Evolutionary conservation across 2,888 invertebrate species (phyloP).

Genomic region (Gymnocheta viridis): DNA sequence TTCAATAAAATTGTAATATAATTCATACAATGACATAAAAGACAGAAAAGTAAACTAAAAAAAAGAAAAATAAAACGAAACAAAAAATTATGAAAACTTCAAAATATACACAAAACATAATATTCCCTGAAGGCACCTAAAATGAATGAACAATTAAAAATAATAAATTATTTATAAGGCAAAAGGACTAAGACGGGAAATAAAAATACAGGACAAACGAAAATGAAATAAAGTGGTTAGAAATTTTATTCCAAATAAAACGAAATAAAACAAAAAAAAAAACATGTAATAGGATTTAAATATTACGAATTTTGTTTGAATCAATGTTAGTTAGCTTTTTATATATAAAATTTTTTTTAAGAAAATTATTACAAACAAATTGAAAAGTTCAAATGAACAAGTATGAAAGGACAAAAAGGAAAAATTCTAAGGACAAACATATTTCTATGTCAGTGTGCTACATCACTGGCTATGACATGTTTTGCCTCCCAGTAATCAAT

Average conservation of each 20-base stretch:
- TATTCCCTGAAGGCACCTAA: slow-evolving; percentile 28
- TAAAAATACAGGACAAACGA: background rate
- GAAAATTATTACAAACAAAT: background rate
- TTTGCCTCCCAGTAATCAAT: slow-evolving; percentile 58
- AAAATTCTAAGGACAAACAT: background rate
- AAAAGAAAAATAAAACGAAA: background rate
- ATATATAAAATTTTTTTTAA: background rate
- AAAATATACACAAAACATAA: background rate
- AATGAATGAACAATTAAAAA: slow-evolving; percentile 50
- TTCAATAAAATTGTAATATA: slow-evolving; percentile 19
- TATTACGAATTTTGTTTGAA: background rate
- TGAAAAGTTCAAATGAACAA: slow-evolving; percentile 2
- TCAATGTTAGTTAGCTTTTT: background rate
- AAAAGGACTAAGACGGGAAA: background rate
- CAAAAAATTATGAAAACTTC: background rate
- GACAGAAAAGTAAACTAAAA: too few species aligned
- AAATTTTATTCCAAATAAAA: background rate
- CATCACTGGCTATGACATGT: slow-evolving; percentile 53
- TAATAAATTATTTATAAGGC: slow-evolving; percentile 55
- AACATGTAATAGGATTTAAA: slow-evolving; percentile 2
- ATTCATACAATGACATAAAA: slow-evolving; percentile 31
- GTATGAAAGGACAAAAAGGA: background rate
- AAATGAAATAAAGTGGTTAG: background rate
- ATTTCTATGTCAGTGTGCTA: slow-evolving; percentile 58
- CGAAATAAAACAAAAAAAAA: background rate